phyloP scores from a whole-genome alignment of 53 echinoderm and acorn worm genomes.

The Mesocentrotus franciscanus region DNA sequence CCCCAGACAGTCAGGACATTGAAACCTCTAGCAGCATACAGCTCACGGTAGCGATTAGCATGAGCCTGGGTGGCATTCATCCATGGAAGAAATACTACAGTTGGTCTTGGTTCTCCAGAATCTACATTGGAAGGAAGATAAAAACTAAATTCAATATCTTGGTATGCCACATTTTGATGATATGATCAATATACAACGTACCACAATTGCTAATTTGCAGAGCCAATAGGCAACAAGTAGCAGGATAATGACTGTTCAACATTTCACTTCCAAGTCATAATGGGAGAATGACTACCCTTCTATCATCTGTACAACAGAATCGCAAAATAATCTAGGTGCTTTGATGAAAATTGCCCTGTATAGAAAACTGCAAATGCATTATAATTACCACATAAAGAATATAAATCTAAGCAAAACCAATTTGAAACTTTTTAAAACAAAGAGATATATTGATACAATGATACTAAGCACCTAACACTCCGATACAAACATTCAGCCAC shows the following conservation, averaged over 20 bases:
- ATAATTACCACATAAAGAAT: too few relatives aligned
- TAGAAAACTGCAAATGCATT: too few relatives aligned
- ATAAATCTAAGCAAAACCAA: too few relatives aligned
- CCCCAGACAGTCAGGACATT: slow-evolving; percentile 79
- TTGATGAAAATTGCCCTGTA: too few relatives aligned
- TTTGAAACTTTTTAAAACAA: too few relatives aligned
- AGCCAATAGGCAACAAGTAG: not conserved
- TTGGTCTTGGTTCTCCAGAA: slow-evolving; percentile 69
- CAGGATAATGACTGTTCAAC: too few relatives aligned
- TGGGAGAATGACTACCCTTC: too few relatives aligned
- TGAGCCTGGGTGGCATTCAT: slow-evolving; percentile 71
- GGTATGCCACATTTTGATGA: too few relatives aligned
- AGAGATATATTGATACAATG: too few relatives aligned
- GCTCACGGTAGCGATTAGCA: slow-evolving; percentile 73
- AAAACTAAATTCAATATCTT: not conserved
- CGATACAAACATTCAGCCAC: not conserved
- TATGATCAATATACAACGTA: not conserved
- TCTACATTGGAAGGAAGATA: slow-evolving; percentile 52
- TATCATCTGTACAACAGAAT: too few relatives aligned
- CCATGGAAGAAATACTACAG: slow-evolving; percentile 82
- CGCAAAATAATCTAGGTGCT: too few relatives aligned
- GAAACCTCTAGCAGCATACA: slow-evolving; percentile 83
- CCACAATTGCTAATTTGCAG: not conserved
- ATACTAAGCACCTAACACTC: not conserved
- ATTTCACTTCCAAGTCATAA: too few relatives aligned